Base-by-base conservation (phyloP, 1,140 invertebrate genomes). In the Achatina immaculata region DNA sequence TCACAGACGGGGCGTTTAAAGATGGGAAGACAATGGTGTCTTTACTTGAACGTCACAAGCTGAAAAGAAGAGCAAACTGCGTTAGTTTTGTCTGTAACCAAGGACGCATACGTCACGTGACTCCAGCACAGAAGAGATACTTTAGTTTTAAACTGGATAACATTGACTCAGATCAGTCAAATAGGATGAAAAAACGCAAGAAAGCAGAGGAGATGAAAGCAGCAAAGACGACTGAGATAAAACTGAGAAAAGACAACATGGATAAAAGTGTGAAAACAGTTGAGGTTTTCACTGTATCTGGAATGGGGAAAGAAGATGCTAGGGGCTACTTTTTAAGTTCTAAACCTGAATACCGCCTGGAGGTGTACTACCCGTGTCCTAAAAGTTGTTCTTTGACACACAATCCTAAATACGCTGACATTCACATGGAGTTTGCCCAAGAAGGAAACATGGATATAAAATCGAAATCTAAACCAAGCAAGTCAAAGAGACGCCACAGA, bases 21-120 rank as follows among this genome's bases (percentile, higher is more conserved):
- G 65, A 83, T 0, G 31, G 34, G 0, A 69, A 71, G 31, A 40
- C 55, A 21, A 83, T 43, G 40, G 69, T 85, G 36, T 80, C 81
- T 6, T 11, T 85, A 31, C 48, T 82, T 21, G 82, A 85, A 71
- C 72, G 78, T 14, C 84, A 85, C 69, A 85, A 85, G 51, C 73
- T 85, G n/a, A 83, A 82, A 48, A 78, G 79, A 42, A 72, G 34
- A 38, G 78, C 82, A 38, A 83, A 82, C 71, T 83, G 82, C 58
- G 75, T 83, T 62, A 77, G 79, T 51, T 85, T 82, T 77, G 58
- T 62, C 69, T 74, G 72, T 66, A 83, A 80, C 69, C 74, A 74
- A 42, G 82, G 82, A 45, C 42, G 31, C 1, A 40, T 77, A 0
- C 72, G 58, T 38, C 38, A 43, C 7, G 69, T 81, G 34, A 40